Conservation (phyloP, 2,797 vertebrate species). For the Brotula barbata region DNA sequence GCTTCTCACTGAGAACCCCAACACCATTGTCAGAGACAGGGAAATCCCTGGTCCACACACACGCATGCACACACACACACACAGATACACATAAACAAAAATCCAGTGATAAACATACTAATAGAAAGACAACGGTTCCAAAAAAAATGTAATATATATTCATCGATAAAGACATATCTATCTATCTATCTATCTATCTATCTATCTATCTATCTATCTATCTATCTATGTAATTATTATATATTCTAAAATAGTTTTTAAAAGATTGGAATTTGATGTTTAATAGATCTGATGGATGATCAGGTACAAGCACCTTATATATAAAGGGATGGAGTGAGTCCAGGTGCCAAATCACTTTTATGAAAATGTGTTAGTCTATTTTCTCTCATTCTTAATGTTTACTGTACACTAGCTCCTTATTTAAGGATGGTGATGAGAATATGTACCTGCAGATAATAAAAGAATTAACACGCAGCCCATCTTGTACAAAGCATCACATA, state of each 20-base stretch:
- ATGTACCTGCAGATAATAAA: conserved; percentile 17
- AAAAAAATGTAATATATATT: too few relatives aligned
- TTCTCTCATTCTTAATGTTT: background rate
- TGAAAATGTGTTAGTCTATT: background rate
- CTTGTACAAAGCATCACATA: conserved; percentile 39
- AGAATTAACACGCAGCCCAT: conserved; percentile 26
- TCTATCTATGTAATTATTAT: background rate
- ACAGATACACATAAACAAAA: conserved; percentile 10
- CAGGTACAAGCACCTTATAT: too few relatives aligned
- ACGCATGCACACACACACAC: conserved; percentile 32
- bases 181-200: conserved; percentile 3
- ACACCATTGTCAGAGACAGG: conserved; percentile 70
- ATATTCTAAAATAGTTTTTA: too few relatives aligned
- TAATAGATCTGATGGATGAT: too few relatives aligned
- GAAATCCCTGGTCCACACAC: conserved; percentile 51
- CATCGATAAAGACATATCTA: background rate
- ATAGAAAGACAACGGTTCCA: conserved; percentile 8
- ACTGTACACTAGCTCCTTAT: background rate
- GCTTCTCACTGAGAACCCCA: conserved; percentile 82
- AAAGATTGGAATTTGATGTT: too few relatives aligned
- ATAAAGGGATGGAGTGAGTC: too few relatives aligned
- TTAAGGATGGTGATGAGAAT: background rate
- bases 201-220: conserved; percentile 6
- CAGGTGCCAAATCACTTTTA: too few relatives aligned
- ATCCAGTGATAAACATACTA: conserved; percentile 3